phyloP scores from a whole-genome alignment of 1,140 invertebrate species.

The Sipha flava region DNA sequence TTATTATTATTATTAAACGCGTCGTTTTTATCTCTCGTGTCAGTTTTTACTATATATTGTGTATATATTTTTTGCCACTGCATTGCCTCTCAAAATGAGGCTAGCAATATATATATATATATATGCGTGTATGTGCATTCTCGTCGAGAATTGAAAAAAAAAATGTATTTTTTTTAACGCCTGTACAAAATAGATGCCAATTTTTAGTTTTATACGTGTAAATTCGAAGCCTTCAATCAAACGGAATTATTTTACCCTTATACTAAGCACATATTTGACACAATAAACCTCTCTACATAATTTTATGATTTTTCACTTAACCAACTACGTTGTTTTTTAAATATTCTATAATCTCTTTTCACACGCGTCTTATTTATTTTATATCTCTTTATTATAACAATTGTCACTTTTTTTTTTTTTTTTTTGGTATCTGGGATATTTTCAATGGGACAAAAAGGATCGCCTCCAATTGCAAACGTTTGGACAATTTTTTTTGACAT shows the following conservation, averaged over 20 bases:
- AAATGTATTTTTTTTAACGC: background rate
- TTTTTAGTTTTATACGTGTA: constrained; percentile 25
- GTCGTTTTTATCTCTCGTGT: background rate
- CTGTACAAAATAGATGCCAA: constrained; percentile 25
- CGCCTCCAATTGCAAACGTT: constrained; percentile 27
- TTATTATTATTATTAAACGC: background rate
- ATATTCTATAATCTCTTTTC: background rate
- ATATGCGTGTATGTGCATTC: background rate
- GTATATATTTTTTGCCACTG: no score
- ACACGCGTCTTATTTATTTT: background rate
- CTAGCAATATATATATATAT: background rate
- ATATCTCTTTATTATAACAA: background rate
- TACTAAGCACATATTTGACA: background rate
- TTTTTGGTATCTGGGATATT: constrained; percentile 16
- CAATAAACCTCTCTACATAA: background rate
- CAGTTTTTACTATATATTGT: no score
- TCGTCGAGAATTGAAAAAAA: background rate
- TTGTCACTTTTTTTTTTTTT: background rate
- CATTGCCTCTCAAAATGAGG: no score
- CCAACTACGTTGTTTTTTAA: background rate
- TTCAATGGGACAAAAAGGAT: constrained; percentile 19
- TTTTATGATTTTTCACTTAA: background rate
- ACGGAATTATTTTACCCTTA: background rate
- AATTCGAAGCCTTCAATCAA: background rate
- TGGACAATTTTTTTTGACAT: background rate